Base-by-base conservation (phyloP, 1,140 invertebrate genomes). In the Eriocheir sinensis region DNA sequence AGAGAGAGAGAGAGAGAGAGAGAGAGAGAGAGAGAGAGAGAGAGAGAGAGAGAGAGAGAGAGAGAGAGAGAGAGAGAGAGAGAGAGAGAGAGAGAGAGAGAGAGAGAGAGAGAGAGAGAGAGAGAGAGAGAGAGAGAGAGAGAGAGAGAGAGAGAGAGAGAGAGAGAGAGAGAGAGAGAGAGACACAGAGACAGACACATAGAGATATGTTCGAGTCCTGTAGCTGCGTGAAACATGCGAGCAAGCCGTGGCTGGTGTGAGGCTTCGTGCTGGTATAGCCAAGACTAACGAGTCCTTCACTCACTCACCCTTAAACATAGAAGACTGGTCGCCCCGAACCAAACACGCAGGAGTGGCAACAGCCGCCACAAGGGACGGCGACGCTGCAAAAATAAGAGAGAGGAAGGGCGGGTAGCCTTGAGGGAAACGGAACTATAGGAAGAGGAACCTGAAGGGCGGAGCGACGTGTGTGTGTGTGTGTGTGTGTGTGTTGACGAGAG, bases 231-330 rank as follows among this genome's bases (percentile, higher is more conserved):
- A 53, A 44, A 85, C 91, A 92, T 92, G 91, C 91, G 27, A 53
- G 91, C 91, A 92, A 38, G 91, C 91, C 17, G 91, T 92, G 91
- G 81, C 41, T 92, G 91, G 85, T 48, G 4, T 48, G 44, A 4
- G 15, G 91, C 81, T 40, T 85, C 80, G 81, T 85, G 80, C 41
- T 48, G 41, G 17, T 17, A n/a, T n/a, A 44, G 91, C 79, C 21
- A 83, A 92, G 21, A 27, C 83, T 17, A n/a, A 60, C 80, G 90
- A 72, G 60, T 81, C 36, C 72, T 17, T 83, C 38, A 8, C 79
- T 92, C 91, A 92, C 91, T 92, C 91, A 92, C 91, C 91, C 91
- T 92, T 92, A 41, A 92, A n/a, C 48, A 44, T 48, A 41, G 81
- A 85, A 4, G 41, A 30, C 91, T 92, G 91, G 30, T 92, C 91